Percentiles rank a stretch among this genome's conserved stretches.
These are phyloP conservation scores for Mola mola DNA, from an alignment of 2,113 vertebrate species.

Conservation along the genomic window DNA sequence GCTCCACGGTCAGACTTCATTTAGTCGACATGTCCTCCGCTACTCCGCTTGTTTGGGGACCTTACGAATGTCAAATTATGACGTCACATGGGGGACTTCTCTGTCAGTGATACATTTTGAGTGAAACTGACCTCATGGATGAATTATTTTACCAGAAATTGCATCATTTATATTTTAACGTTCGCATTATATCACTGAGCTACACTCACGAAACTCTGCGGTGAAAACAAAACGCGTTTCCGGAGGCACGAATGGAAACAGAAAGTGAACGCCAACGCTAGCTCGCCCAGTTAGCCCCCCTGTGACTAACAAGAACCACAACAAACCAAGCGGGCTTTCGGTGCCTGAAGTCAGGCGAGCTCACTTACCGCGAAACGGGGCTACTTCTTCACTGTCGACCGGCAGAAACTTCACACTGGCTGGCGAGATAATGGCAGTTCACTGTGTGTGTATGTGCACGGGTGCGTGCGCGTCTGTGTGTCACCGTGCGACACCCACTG, in stretches of 20 bases:
- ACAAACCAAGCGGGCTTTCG: slow-evolving; percentile 29
- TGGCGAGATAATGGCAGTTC: slow-evolving; percentile 14
- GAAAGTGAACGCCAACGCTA: slow-evolving; percentile 38
- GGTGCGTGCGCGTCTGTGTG: neutral
- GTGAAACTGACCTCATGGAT: too few relatives aligned
- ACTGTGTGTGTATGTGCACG: neutral
- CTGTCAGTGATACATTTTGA: too few relatives aligned
- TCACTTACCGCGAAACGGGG: slow-evolving; percentile 19
- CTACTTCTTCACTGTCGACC: slow-evolving; percentile 8
- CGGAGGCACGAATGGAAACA: neutral
- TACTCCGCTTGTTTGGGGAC: too few relatives aligned
- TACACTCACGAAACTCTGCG: too few relatives aligned
- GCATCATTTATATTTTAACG: too few relatives aligned
- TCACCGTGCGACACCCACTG: slow-evolving; percentile 24
- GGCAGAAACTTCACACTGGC: slow-evolving; percentile 15
- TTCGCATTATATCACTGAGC: too few relatives aligned
- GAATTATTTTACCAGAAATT: too few relatives aligned
- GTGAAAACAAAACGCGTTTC: too few relatives aligned
- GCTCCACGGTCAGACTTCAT: too few relatives aligned
- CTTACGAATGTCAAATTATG: too few relatives aligned
- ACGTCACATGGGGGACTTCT: too few relatives aligned
- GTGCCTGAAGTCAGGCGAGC: neutral
- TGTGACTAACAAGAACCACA: slow-evolving; percentile 22
- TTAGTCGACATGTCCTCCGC: too few relatives aligned
- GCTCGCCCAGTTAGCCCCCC: slow-evolving; percentile 47